Percentiles rank a stretch among this genome's conserved stretches.
phyloP scores from a whole-genome alignment of 2,888 invertebrate species.

The Tuta absoluta region DNA sequence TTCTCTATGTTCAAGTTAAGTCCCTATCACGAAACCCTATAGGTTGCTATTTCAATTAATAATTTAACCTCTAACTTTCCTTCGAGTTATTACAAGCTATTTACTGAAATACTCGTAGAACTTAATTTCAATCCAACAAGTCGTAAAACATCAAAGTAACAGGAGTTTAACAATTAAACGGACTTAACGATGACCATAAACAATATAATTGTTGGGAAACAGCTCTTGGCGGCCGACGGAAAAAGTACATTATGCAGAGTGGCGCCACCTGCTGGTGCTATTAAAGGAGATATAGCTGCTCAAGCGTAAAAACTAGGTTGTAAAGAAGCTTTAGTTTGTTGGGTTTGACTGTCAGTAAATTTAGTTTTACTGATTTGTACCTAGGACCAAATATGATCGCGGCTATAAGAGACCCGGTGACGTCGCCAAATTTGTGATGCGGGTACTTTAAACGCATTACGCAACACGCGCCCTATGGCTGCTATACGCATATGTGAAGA shows the following conservation, averaged over 20 bases:
- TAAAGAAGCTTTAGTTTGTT: neutral
- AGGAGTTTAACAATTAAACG: conserved; percentile 38
- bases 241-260: conserved; percentile 71
- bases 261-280: conserved; percentile 68
- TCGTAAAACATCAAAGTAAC: conserved; percentile 20
- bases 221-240: conserved; percentile 41
- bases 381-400: too few relatives aligned
- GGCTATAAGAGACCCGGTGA: too few relatives aligned
- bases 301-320: neutral
- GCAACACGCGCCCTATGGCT: too few relatives aligned
- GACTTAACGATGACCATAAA: conserved; percentile 45
- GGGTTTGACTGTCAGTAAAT: neutral
- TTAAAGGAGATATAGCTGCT: conserved; percentile 63
- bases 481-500: too few relatives aligned
- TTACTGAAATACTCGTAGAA: neutral
- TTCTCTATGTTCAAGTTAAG: neutral
- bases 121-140: conserved; percentile 18
- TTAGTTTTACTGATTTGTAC: too few relatives aligned
- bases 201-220: conserved; percentile 42
- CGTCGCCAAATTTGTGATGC: neutral
- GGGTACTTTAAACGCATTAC: too few relatives aligned
- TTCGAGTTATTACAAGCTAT: conserved; percentile 1
- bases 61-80: neutral
- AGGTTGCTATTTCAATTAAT: neutral
- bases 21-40: neutral